These are phyloP conservation scores for Sinocyclocheilus anophthalmus DNA, from an alignment of 2,113 vertebrate species.

Conservation along the genomic window DNA sequence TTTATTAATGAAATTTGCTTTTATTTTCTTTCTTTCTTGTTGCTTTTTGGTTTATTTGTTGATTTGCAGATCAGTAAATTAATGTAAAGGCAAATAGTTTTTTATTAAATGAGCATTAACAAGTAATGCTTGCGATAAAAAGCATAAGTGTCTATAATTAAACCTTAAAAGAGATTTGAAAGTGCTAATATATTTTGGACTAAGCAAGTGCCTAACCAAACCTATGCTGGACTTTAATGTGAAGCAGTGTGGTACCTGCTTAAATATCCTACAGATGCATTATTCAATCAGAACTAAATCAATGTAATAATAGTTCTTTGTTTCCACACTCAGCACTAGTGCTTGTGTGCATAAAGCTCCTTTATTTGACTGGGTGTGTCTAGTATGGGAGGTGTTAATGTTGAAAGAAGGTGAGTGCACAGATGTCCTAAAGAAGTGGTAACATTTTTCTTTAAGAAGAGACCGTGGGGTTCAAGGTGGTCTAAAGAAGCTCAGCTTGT, in stretches of 20 bases:
- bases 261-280: background rate
- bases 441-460: constrained; percentile 28
- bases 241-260: background rate
- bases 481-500: constrained; percentile 8
- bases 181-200: background rate
- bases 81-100: background rate
- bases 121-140: background rate
- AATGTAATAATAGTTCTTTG: constrained; percentile 15
- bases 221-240: background rate
- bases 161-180: background rate
- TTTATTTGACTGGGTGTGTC: constrained; percentile 40
- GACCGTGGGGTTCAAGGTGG: constrained; percentile 18
- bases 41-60: background rate
- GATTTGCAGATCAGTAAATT: background rate
- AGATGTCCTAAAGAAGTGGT: constrained; percentile 26
- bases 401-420: constrained; percentile 38
- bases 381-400: constrained; percentile 6
- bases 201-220: background rate
- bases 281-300: background rate
- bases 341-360: constrained; percentile 14
- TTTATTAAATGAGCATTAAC: background rate
- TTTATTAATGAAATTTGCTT: background rate
- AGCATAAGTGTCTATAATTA: background rate
- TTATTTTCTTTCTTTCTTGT: background rate
- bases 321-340: constrained; percentile 24